Evolutionary conservation across 2,797 vertebrate species (phyloP), one percentile per base, ranked within the genome.

Genomic region (Lycodopsis pacificus): DNA sequence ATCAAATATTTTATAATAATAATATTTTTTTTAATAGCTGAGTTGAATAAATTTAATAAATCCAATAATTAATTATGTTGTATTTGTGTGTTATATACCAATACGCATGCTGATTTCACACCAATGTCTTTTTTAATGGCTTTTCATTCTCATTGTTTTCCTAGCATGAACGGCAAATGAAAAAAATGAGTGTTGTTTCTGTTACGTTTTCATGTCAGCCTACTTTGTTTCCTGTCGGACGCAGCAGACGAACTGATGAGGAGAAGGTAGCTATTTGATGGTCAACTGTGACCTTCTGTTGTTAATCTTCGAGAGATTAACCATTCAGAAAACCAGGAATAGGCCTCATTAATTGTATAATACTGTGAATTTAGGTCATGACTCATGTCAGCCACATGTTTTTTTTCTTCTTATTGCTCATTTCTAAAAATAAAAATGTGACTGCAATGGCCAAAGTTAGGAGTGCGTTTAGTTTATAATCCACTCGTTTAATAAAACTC

Each of bases 271-370:
- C 65, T n/a, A 53, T 27, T 42, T 15, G 44, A 51, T 2, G 30
- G 38, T 44, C n/a, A 42, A 1, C 62, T 57, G 48, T 34, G 61
- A 59, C 51, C 57, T 64, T 2, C 27, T 32, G 5, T 30, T 12
- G 11, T 54, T 48, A 25, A 70, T 63, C 73, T 69, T 42, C 15
- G 17, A 69, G 27, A 67, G 32, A 84, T 63, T 58, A 66, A 46
- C 19, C 59, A 12, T 57, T 54, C 0, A 34, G 58, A 20, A 67
- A 54, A 44, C 9, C 7, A 42, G 17, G 5, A 58, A 67, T 42
- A 61, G 10, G 58, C 7, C 7, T 62, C 20, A 46, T 19, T 44
- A 2, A 34, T 58, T 34, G 32, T 34, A 34, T 34, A 7, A 58
- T 2, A 7, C 12, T n/a, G 3, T 4, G 19, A 22, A 38, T 58